Evolutionary conservation across 2,888 invertebrate species (phyloP), one percentile per base, ranked within the genome.

Genomic region (Phortica magna): DNA sequence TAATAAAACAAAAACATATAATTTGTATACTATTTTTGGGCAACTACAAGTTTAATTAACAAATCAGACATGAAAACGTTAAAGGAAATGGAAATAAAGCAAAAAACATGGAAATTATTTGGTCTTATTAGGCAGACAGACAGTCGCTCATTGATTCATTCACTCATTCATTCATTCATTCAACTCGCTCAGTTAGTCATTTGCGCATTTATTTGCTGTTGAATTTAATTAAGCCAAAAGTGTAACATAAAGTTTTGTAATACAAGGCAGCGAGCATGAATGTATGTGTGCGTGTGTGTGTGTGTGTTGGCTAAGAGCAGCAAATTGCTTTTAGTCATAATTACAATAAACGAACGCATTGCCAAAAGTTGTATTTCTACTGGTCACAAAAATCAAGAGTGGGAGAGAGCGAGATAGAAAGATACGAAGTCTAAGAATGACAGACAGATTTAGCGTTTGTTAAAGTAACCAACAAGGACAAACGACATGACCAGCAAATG

Each of bases 151-250:
- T 48, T 48, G 14, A 48, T 48, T 48, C 48, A 48, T 48, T 12
- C 48, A 12, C 7, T 12, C 48, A 5, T 48, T 48, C 10, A 48
- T 14, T 48, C 10, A 2, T 48, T 48, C 10, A 48, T 48, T 48
- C 7, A 31, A 31, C 1, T 31, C 31, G 31, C 31, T 31, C 31
- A 31, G 48, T 48, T 48, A 9, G 48, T 12, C 48, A 48, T 14
- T 14, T 14, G 14, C 48, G 2, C 48, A 48, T 48, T 48, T n/a
- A n/a, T 61, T 12, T 55, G 55, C n/a, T 61, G 10, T 17, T 19
- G 61, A 61, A 61, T 19, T 5, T 61, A 61, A 61, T 61, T 61
- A 61, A 61, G 61, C 61, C 61, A 17, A 61, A 19, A 61, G 61
- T 17, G 61, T 61, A 61, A 19, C 61, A 22, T 61, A 61, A 61